Base-by-base conservation (phyloP, 1,140 invertebrate genomes). In the Homalodisca vitripennis region DNA sequence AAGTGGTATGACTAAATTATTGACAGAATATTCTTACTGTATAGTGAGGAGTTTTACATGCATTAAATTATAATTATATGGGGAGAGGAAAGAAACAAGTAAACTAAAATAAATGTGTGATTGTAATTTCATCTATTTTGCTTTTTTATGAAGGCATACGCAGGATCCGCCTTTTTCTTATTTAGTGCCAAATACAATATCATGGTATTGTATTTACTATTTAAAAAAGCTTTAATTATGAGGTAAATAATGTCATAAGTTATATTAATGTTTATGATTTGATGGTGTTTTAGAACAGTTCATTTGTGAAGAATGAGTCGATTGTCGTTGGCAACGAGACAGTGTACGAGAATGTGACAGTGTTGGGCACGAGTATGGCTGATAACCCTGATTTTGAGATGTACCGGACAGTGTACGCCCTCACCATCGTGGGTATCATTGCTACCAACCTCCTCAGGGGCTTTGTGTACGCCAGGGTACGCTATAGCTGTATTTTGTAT, bases 361-460 rank as follows among this genome's bases (percentile, higher is more conserved):
- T 78, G 3, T 22, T 24, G 57, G 70, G 75, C 72, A 69, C 57
- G 10, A 81, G 79, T 57, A 80, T 86, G 30, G 77, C 76, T 6
- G 81, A 85, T 53, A 82, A 86, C 76, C 84, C 85, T 0, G 75
- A 85, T 57, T 79, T 84, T 32, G 66, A 70, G 0, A 80, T 80
- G 51, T 86, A 86, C 72, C 79, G 82, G 67, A 71, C 77, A 6
- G 74, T 88, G 53, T 88, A 88, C 73, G 81, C 79, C 2, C 64
- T 77, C 1, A 80, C 79, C 32, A 81, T 87, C 22, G 75, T 77
- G 0, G 75, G 80, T 24, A 84, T 90, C 68, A 74, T 89, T 13
- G 22, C 84, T 1, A 80, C 82, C 6, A 84, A 83, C 55, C 65
- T 87, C 1, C 31, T 89, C 31, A 82, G 88, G 66, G 84, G 85